phyloP scores from a whole-genome alignment of 2,888 invertebrate genomes.

The Strigamia maritima region DNA sequence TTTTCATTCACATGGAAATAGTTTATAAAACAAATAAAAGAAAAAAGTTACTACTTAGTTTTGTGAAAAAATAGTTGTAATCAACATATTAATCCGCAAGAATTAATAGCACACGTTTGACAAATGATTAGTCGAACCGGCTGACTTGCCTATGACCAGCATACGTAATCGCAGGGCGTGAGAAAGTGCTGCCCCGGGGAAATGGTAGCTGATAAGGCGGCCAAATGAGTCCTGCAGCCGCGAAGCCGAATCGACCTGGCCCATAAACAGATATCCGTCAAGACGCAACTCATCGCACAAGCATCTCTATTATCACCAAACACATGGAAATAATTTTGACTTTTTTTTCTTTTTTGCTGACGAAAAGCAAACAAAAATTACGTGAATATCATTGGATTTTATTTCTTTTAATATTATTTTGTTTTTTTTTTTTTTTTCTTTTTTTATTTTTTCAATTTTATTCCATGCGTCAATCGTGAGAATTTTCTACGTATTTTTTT shows the following conservation, averaged over 20 bases:
- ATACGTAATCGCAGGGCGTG: slow-evolving; percentile 36
- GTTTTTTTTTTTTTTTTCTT: background rate
- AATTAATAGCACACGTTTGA: background rate
- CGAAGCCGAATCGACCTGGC: slow-evolving; percentile 17
- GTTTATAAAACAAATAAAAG: background rate
- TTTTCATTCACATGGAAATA: background rate
- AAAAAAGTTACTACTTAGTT: background rate
- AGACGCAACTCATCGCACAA: slow-evolving; percentile 23
- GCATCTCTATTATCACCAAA: slow-evolving; percentile 26
- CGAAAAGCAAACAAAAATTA: background rate
- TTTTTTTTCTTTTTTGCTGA: background rate
- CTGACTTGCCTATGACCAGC: slow-evolving; percentile 26
- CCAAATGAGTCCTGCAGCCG: slow-evolving; percentile 18
- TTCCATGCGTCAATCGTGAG: background rate
- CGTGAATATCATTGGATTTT: background rate
- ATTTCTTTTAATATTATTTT: background rate
- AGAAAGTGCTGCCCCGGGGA: slow-evolving; percentile 37
- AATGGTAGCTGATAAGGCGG: slow-evolving; percentile 31
- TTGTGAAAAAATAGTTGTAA: background rate
- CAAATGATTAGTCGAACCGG: slow-evolving; percentile 8
- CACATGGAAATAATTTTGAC: background rate
- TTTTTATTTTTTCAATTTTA: background rate
- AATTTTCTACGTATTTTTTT: background rate
- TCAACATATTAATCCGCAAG: slow-evolving; percentile 4
- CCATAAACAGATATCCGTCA: slow-evolving; percentile 22